Percentiles rank a stretch among this genome's conserved stretches.
Evolutionary conservation across 1,140 invertebrate species (phyloP).

Genomic region (Drosophila lacteicornis): DNA sequence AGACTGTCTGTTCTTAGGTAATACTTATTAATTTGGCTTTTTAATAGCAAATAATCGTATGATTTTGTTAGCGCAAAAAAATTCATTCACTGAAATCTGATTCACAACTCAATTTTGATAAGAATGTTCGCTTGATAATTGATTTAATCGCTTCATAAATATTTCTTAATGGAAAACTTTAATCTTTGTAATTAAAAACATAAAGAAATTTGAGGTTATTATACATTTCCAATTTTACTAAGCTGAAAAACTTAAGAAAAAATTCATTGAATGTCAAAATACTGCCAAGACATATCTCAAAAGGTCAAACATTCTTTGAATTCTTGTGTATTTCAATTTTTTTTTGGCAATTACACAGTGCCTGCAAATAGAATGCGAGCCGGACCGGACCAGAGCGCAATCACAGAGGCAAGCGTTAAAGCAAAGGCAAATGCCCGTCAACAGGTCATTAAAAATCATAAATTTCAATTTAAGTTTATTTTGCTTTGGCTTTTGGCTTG

Average conservation of each 20-base stretch:
- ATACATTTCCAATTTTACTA: too few relatives aligned
- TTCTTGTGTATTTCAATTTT: not conserved
- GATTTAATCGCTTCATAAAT: constrained; percentile 28
- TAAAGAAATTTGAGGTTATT: not conserved
- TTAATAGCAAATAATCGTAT: constrained; percentile 9
- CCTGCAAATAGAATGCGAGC: constrained; percentile 39
- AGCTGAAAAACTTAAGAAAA: too few relatives aligned
- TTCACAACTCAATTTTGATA: constrained; percentile 17
- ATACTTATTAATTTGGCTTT: constrained; percentile 15
- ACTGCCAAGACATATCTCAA: not conserved
- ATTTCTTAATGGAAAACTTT: constrained; percentile 16
- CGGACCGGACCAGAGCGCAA: constrained; percentile 12
- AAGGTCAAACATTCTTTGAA: not conserved
- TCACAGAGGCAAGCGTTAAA: constrained; percentile 16
- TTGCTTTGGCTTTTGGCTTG: constrained; percentile 45
- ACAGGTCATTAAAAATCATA: constrained; percentile 84
- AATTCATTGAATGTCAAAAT: not conserved
- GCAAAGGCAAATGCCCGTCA: constrained; percentile 62
- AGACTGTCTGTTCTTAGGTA: not conserved
- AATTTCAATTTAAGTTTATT: constrained; percentile 84
- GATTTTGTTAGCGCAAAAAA: constrained; percentile 3
- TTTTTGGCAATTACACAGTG: constrained; percentile 40
- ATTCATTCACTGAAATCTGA: constrained; percentile 17
- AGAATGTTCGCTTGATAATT: constrained; percentile 1
- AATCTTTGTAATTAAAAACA: constrained; percentile 7